A percentile compares a stretch with the other conserved stretches of the same genome.
Evolutionary conservation across 2,113 vertebrate species (phyloP).

Genomic region (Chascanopsetta lugubris): DNA sequence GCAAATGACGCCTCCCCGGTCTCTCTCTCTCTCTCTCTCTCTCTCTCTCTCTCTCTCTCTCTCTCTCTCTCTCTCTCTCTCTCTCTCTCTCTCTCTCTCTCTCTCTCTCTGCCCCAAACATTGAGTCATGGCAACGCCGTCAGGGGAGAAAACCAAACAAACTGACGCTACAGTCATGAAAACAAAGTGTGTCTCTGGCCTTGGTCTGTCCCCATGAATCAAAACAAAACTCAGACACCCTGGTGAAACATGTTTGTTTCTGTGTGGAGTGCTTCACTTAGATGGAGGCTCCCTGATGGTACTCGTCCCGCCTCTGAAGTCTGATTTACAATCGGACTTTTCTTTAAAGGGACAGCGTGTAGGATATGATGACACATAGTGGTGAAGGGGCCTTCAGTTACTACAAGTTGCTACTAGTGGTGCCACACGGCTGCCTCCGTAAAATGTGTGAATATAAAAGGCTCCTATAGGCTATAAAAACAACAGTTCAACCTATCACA

Average conservation of each 20-base stretch:
- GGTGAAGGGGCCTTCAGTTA: no score
- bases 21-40: not conserved
- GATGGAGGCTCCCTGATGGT: not conserved
- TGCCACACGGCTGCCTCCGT: no score
- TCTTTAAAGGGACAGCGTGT: no score
- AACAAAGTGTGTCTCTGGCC: not conserved
- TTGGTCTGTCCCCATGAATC: slow-evolving; percentile 21
- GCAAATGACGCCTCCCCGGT: slow-evolving; percentile 23
- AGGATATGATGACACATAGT: no score
- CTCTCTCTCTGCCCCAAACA: not conserved
- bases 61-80: not conserved
- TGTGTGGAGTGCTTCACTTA: not conserved
- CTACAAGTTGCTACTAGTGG: no score
- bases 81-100: not conserved
- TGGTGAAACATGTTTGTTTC: slow-evolving; percentile 20
- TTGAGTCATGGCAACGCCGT: slow-evolving; percentile 30
- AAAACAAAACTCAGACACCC: slow-evolving; percentile 2
- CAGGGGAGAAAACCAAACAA: slow-evolving; percentile 24
- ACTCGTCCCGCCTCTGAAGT: not conserved
- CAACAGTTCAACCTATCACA: no score
- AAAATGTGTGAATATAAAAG: no score
- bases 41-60: not conserved
- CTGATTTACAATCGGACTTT: no score
- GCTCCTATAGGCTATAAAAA: no score
- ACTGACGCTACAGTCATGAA: not conserved